Evolutionary conservation across 2,113 vertebrate species (phyloP).

Genomic region (Pseudolaguvia tuberculata): DNA sequence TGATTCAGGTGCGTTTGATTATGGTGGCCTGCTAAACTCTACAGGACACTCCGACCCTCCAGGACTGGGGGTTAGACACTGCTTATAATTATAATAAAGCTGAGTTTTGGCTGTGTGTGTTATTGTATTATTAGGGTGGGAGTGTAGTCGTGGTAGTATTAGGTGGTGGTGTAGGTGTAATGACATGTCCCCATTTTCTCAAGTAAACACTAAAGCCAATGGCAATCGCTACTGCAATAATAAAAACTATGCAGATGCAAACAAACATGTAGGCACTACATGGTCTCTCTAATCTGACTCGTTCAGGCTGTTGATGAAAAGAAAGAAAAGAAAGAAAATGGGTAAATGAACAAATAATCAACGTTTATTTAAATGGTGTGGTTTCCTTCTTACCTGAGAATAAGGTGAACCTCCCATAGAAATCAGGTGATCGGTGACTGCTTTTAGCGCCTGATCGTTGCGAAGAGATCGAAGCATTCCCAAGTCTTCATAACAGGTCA

Average conservation of each 20-base stretch:
- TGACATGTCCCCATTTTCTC: background rate
- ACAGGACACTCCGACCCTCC: too few species aligned
- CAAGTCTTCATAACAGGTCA: constrained; percentile 4
- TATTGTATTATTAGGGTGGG: background rate
- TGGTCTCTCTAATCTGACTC: too few species aligned
- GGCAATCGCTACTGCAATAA: background rate
- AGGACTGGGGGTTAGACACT: too few species aligned
- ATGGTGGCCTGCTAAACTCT: too few species aligned
- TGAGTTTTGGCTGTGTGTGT: too few species aligned
- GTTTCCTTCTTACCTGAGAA: background rate
- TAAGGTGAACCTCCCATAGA: background rate
- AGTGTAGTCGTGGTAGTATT: background rate
- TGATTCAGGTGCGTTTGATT: too few species aligned
- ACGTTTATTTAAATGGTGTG: background rate
- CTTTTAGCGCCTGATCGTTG: constrained; percentile 18
- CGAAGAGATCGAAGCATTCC: constrained; percentile 2
- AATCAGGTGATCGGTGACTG: background rate
- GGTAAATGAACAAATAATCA: too few species aligned
- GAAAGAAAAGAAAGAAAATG: background rate
- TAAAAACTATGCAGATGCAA: background rate
- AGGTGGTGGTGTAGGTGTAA: background rate
- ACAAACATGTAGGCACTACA: background rate
- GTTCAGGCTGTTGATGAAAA: background rate
- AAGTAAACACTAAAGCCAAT: background rate
- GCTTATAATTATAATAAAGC: background rate